Percentiles rank a stretch among this genome's conserved stretches.
Conservation (phyloP, 1,140 invertebrate genomes). For the Andricus grossulariae region DNA sequence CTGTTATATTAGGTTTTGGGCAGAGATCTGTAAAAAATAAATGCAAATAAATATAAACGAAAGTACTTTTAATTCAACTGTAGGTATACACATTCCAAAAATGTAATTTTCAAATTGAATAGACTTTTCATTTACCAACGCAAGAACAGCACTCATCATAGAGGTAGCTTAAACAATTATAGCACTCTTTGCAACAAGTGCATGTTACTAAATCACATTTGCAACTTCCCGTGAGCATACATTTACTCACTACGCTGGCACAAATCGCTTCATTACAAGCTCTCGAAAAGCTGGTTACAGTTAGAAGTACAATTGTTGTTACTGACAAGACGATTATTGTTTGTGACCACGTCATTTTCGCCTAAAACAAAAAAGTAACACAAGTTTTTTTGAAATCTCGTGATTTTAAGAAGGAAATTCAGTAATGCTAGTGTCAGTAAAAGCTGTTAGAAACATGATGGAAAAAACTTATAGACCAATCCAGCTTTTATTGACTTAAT, state of each 20-base stretch:
- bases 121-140: conserved; percentile 83
- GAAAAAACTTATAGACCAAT: no score
- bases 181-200: conserved; percentile 95
- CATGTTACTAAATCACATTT: conserved; percentile 92
- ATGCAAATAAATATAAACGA: neutral
- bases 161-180: conserved; percentile 89
- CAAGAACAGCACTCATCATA: conserved; percentile 97
- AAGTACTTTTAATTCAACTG: conserved; percentile 16
- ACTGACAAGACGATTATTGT: conserved; percentile 44
- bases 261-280: conserved; percentile 93
- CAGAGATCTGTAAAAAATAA: conserved; percentile 84
- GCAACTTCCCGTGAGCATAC: conserved; percentile 95
- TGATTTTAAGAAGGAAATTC: no score
- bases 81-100: no score
- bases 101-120: neutral
- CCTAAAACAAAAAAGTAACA: conserved; percentile 45
- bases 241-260: conserved; percentile 95
- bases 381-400: no score
- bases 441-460: no score
- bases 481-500: no score
- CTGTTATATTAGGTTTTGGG: conserved; percentile 87
- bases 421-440: no score
- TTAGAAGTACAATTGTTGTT: conserved; percentile 53
- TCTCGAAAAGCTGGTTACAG: conserved; percentile 51
- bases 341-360: conserved; percentile 61